These are phyloP conservation scores for Sinonovacula constricta DNA, from an alignment of 1,140 invertebrate genomes.

Conservation along the genomic window DNA sequence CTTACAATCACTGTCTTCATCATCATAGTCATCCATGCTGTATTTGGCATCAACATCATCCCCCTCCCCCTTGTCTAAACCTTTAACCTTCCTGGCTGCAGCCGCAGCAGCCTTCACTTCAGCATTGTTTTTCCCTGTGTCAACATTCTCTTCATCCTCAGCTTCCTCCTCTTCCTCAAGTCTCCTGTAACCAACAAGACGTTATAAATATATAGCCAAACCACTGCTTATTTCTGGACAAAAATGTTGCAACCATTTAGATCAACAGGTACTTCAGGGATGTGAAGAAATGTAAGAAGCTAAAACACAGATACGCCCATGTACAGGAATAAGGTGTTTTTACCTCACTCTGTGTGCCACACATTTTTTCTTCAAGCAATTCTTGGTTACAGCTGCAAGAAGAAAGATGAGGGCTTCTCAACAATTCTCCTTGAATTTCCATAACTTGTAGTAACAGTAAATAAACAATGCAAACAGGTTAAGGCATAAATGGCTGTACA, in stretches of 20 bases:
- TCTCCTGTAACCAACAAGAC: slow-evolving; percentile 25
- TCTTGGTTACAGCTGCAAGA: no score
- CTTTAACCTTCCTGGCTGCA: slow-evolving; percentile 25
- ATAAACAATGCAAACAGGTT: no score
- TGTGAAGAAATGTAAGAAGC: slow-evolving; percentile 51
- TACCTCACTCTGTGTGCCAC: background rate
- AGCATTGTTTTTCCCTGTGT: slow-evolving; percentile 4
- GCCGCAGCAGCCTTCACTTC: slow-evolving; percentile 10
- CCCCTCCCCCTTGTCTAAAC: slow-evolving; percentile 58
- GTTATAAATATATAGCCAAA: background rate
- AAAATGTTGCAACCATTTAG: background rate
- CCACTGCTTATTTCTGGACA: background rate
- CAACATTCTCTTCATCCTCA: slow-evolving; percentile 54
- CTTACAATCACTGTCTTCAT: slow-evolving; percentile 81
- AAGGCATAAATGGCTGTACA: no score
- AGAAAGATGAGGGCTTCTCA: no score
- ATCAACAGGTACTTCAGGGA: slow-evolving; percentile 48
- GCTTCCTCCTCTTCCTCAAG: slow-evolving; percentile 51
- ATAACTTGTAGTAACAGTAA: no score
- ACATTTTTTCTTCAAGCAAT: background rate
- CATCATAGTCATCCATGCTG: slow-evolving; percentile 83
- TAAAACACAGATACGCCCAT: slow-evolving; percentile 25
- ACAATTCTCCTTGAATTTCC: no score
- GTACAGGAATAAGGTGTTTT: background rate
- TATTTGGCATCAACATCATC: slow-evolving; percentile 71